phyloP scores from a whole-genome alignment of 2,888 invertebrate species.

The Tipula unca region DNA sequence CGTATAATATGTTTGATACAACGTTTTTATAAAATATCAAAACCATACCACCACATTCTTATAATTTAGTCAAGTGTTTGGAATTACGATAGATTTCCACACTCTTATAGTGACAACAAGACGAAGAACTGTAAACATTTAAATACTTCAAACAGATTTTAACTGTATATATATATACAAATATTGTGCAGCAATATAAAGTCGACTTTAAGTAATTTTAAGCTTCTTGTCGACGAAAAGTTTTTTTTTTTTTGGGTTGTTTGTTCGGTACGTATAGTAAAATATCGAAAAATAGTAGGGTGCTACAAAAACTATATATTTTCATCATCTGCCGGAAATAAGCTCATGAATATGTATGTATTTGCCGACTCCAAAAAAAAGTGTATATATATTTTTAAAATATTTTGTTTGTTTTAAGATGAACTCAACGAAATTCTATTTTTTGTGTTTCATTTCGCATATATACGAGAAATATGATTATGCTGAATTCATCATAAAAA shows the following conservation, averaged over 20 bases:
- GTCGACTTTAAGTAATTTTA: neutral
- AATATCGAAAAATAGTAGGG: too few relatives aligned
- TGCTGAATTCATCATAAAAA: neutral
- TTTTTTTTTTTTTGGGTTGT: neutral
- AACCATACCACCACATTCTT: neutral
- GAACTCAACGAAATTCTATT: neutral
- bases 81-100: neutral
- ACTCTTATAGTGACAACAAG: neutral
- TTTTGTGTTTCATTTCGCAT: neutral
- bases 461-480: neutral
- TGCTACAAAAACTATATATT: neutral
- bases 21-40: neutral
- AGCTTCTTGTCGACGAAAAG: neutral
- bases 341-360: neutral
- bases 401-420: constrained; percentile 8
- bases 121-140: neutral
- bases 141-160: neutral
- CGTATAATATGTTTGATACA: neutral
- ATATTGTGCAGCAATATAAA: neutral
- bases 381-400: neutral
- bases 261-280: neutral
- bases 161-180: neutral
- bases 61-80: neutral
- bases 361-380: neutral
- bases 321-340: neutral